Base-by-base conservation (phyloP, 2,113 vertebrate genomes). In the Stegostoma tigrinum region DNA sequence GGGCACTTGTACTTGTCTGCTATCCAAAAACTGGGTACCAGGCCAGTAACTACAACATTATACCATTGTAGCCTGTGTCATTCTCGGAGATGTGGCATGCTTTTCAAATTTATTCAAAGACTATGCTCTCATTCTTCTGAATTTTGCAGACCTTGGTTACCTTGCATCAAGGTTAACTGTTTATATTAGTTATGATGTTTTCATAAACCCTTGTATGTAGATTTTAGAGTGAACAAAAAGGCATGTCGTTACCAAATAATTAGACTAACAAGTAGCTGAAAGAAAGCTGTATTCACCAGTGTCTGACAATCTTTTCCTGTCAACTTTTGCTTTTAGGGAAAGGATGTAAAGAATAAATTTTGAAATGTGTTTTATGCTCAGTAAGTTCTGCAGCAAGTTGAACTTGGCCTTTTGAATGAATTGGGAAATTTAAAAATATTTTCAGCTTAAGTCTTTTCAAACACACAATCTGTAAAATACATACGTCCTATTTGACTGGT, bases 101-200 rank as follows among this genome's bases (percentile, higher is more conserved):
- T 95, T 1, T 72, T 70, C 67, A 72, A 45, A 94, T 68, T 70
- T 70, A 94, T 72, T 94, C n/a, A 38, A 48, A 95, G 94, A 95
- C 45, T 48, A 24, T 72, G 93, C 45, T 45, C 89, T 66, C 89
- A 72, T 95, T 95, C 12, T 90, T 61, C 42, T 52, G 67, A 94
- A 38, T 95, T 72, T 23, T 48, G 67, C 42, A 27, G 93, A 95
- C 93, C 93, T 72, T 45, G n/a, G 93, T 94, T 94, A 48, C 93
- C 93, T 95, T 95, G 93, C 38, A 95, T 70, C 93, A 70, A 95
- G 67, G 94, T 75, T 95, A 68, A 45, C 94, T 95, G 66, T 72
- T 95, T 95, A 75, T 23, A 75, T 72, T 72, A 95, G 45, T 27
- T 72, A 23, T 94, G 94, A 75, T 12, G n/a, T 95, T 95, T 95